Percentiles rank a stretch among this genome's conserved stretches.
These are phyloP conservation scores for Spinus pinus DNA, from an alignment of 2,797 vertebrate species.

Conservation along the genomic window DNA sequence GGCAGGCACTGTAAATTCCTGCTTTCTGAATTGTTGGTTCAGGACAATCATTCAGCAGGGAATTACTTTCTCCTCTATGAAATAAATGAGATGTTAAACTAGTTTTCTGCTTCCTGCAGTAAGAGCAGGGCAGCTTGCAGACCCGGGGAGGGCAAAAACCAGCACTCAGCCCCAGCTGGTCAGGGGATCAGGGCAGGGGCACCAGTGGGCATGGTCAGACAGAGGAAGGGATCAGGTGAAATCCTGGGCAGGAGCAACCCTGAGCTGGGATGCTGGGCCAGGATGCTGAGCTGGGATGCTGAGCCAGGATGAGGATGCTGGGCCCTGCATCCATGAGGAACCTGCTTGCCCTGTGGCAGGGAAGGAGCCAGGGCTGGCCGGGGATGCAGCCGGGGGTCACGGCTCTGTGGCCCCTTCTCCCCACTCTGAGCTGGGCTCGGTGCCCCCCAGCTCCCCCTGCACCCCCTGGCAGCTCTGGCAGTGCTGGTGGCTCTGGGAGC, in stretches of 20 bases:
- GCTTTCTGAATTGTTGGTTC: conserved; percentile 79
- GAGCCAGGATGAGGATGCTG: too few relatives aligned
- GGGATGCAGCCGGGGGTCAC: too few relatives aligned
- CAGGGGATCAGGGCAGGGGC: neutral
- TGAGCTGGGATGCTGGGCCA: accelerated
- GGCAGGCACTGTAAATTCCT: conserved; percentile 76
- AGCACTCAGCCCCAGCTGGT: neutral
- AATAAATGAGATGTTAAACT: conserved; percentile 85
- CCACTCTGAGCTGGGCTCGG: neutral
- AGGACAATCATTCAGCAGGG: conserved; percentile 81
- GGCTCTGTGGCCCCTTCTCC: too few relatives aligned
- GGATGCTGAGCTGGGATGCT: too few relatives aligned
- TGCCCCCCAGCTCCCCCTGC: neutral
- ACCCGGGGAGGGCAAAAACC: conserved; percentile 12
- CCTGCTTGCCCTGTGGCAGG: too few relatives aligned
- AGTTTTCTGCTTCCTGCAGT: conserved; percentile 77
- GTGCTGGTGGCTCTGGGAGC: neutral
- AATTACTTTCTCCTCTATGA: conserved; percentile 82
- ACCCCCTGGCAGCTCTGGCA: too few relatives aligned
- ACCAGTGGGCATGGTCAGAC: accelerated
- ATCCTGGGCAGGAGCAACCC: accelerated
- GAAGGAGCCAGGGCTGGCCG: too few relatives aligned
- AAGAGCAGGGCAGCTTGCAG: conserved; percentile 47
- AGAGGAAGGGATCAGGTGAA: neutral
- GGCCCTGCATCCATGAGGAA: too few relatives aligned